These are phyloP conservation scores for Octonoba sinensis DNA, from an alignment of 2,888 invertebrate species.

Conservation along the genomic window DNA sequence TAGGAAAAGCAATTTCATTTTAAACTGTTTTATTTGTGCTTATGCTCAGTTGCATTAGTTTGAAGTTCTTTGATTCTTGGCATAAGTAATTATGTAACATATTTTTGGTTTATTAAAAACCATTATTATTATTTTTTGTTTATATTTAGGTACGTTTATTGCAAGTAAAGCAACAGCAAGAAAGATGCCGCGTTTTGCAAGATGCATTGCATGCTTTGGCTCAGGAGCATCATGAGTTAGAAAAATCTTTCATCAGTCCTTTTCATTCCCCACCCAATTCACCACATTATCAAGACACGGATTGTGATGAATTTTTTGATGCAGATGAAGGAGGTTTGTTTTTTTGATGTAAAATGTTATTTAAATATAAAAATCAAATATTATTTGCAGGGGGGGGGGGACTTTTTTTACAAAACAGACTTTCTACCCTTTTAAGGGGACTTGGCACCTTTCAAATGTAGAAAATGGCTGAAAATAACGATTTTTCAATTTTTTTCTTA, in stretches of 20 bases:
- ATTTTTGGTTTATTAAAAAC: not conserved
- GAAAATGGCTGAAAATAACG: too few species aligned
- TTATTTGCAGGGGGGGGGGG: too few species aligned
- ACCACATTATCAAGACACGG: conserved; percentile 66
- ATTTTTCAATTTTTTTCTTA: too few species aligned
- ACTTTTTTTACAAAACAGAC: too few species aligned
- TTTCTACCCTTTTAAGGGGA: too few species aligned
- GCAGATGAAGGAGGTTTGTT: conserved; percentile 67
- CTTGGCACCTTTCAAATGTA: too few species aligned
- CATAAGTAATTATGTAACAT: too few species aligned
- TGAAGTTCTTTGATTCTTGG: too few species aligned
- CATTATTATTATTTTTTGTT: not conserved
- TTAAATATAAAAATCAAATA: too few species aligned
- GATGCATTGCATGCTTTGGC: conserved; percentile 79
- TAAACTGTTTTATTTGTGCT: too few species aligned
- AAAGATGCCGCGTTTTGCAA: conserved; percentile 78
- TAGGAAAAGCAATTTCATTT: too few species aligned
- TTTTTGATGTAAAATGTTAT: not conserved
- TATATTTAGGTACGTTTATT: conserved; percentile 70
- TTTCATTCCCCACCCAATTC: conserved; percentile 64
- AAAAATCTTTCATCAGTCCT: conserved; percentile 75
- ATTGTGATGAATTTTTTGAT: conserved; percentile 68
- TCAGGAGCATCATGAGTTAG: conserved; percentile 79
- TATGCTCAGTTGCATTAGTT: too few species aligned
- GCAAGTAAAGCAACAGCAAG: conserved; percentile 73